Conservation (phyloP, 1,140 invertebrate species). For the Drosophila bifasciata region DNA sequence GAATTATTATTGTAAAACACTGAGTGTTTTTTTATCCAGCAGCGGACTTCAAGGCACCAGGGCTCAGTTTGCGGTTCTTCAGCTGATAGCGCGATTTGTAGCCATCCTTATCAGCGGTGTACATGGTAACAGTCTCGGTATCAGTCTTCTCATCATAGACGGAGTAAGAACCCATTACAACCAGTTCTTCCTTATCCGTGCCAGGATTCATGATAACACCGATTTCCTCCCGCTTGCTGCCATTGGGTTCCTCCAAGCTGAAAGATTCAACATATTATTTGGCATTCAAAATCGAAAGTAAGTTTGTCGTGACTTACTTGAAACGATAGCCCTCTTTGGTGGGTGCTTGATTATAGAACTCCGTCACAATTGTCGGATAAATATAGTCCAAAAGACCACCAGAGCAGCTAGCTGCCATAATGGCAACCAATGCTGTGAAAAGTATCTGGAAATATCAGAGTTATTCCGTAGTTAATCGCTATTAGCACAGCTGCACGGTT, state of each 20-base stretch:
- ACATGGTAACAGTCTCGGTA: conserved; percentile 74
- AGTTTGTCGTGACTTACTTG: conserved; percentile 34
- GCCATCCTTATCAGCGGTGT: conserved; percentile 82
- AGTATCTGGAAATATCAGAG: conserved; percentile 50
- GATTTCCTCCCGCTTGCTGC: conserved; percentile 75
- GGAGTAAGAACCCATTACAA: conserved; percentile 75
- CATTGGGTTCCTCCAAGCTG: conserved; percentile 74
- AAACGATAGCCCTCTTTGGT: conserved; percentile 75
- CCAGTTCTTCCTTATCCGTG: conserved; percentile 71
- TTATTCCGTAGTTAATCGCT: conserved; percentile 1
- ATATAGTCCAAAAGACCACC: conserved; percentile 63
- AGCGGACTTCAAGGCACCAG: conserved; percentile 69
- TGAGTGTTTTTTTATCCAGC: conserved; percentile 64
- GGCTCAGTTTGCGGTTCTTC: conserved; percentile 77
- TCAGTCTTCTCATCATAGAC: conserved; percentile 74
- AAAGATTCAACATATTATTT: background rate
- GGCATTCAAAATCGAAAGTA: background rate
- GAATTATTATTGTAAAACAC: conserved; percentile 23
- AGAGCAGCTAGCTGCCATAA: conserved; percentile 58
- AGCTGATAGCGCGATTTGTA: conserved; percentile 71
- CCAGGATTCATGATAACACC: conserved; percentile 80
- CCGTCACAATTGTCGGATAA: conserved; percentile 44
- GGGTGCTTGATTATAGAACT: conserved; percentile 46
- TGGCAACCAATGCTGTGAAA: conserved; percentile 58
- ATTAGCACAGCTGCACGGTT: conserved; percentile 49